These are phyloP conservation scores for Netelia melanura DNA, from an alignment of 2,888 invertebrate species.

Conservation along the genomic window DNA sequence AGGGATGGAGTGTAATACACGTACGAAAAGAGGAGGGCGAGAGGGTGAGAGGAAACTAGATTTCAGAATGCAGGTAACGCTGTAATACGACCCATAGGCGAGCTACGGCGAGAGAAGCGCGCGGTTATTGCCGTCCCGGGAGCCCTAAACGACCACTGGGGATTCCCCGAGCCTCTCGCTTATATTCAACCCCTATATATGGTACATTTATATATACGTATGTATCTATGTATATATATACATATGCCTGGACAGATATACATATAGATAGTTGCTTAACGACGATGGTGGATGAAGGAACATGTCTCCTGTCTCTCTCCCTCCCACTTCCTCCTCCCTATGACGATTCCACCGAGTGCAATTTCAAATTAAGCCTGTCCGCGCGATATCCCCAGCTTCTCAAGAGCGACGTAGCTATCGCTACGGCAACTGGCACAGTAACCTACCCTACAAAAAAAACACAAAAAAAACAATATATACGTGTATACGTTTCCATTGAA, in stretches of 20 bases:
- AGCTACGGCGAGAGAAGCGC: slow-evolving; percentile 53
- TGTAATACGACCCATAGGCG: slow-evolving; percentile 54
- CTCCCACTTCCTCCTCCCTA: neutral
- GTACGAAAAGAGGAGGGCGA: neutral
- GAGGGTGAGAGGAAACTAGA: slow-evolving; percentile 21
- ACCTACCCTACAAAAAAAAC: neutral
- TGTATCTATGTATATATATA: neutral
- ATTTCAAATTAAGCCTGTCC: slow-evolving; percentile 66
- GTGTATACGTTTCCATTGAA: neutral
- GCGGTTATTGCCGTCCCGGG: slow-evolving; percentile 72
- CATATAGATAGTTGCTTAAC: slow-evolving; percentile 7
- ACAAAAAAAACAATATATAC: neutral
- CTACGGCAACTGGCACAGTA: neutral
- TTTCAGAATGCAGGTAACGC: slow-evolving; percentile 49
- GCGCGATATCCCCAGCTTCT: slow-evolving; percentile 28
- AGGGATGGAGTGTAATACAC: neutral
- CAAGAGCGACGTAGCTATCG: slow-evolving; percentile 5
- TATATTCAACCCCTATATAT: slow-evolving; percentile 37
- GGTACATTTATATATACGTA: neutral
- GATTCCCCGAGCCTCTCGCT: slow-evolving; percentile 53
- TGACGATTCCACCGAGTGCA: slow-evolving; percentile 56
- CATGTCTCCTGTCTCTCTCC: neutral
- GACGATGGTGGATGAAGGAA: slow-evolving; percentile 29
- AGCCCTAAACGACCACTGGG: slow-evolving; percentile 70
- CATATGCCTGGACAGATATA: neutral